phyloP scores from a whole-genome alignment of 2,113 vertebrate species.

The Hippoglossus stenolepis region DNA sequence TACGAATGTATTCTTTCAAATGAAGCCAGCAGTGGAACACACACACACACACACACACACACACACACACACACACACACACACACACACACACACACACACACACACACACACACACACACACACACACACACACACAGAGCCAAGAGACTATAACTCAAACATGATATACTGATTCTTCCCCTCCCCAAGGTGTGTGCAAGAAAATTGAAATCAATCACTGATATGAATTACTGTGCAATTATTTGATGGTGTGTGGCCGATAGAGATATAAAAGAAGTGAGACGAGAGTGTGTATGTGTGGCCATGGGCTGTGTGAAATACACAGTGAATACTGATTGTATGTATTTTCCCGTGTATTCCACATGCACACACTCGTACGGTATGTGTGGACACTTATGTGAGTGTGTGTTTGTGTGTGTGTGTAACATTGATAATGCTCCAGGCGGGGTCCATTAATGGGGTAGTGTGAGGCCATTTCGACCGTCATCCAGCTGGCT shows the following conservation, averaged over 20 bases:
- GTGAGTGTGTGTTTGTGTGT: conserved; percentile 4
- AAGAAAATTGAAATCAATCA: conserved; percentile 40
- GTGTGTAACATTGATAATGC: background rate
- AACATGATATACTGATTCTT: conserved; percentile 49
- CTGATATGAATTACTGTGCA: conserved; percentile 47
- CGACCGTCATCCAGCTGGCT: conserved; percentile 54
- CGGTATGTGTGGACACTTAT: too few species aligned
- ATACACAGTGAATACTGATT: background rate
- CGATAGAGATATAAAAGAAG: conserved; percentile 31
- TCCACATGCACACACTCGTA: background rate
- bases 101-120: conserved; percentile 3
- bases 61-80: conserved; percentile 15
- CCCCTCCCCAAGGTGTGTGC: conserved; percentile 45
- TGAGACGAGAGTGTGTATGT: conserved; percentile 1
- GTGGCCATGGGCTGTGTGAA: background rate
- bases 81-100: background rate
- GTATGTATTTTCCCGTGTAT: background rate
- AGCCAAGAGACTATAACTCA: conserved; percentile 41
- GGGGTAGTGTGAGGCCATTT: conserved; percentile 32
- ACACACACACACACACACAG: background rate
- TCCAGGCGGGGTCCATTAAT: conserved; percentile 26
- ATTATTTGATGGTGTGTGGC: conserved; percentile 41
- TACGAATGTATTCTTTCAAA: conserved; percentile 48
- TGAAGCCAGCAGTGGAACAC: conserved; percentile 34
- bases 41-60: background rate